Evolutionary conservation across 2,888 invertebrate species (phyloP), one percentile per base, ranked within the genome.

Genomic region (Orthonevra nobilis): DNA sequence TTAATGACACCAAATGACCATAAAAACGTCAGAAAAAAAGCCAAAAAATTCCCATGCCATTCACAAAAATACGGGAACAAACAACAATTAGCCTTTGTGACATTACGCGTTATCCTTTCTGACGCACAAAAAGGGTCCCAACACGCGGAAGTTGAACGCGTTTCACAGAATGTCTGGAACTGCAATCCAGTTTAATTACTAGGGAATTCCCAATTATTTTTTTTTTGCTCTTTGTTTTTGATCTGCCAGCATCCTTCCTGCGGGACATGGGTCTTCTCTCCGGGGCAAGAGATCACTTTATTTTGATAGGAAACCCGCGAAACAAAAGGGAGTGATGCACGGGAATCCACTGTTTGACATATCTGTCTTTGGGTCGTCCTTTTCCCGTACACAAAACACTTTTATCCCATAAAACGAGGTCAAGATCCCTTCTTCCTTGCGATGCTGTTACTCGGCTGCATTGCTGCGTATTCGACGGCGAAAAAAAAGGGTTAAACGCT

Each of bases 71-170:
- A 46, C 20, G 61, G n/a, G 44, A 42, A 60, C 70, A 77, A 64
- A 79, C 73, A 73, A 61, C 79, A 79, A 79, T 79, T 79, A 79
- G 79, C 73, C 79, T 73, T 46, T 79, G 73, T 79, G 79, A 79
- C 79, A 79, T 79, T 30, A 46, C 73, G 73, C 79, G 52, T 72
- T 64, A 79, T 73, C 73, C 73, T 14, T 4, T 7, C 26, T n/a
- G 34, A 56, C 28, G 23, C 17, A 64, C 28, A 50, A 48, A 40
- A 72, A 54, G 66, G 61, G 58, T 30, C 52, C 61, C 36, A 73
- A 66, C 44, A 79, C 79, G 73, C 79, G 79, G 79, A 79, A 79
- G 79, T 66, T 79, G 56, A 73, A 73, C 44, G 63, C 52, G 15
- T 14, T 36, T 52, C 60, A 42, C 52, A n/a, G n/a, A n/a, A n/a